Evolutionary conservation across 2,888 invertebrate species (phyloP).

Genomic region (Synergus umbraculus): DNA sequence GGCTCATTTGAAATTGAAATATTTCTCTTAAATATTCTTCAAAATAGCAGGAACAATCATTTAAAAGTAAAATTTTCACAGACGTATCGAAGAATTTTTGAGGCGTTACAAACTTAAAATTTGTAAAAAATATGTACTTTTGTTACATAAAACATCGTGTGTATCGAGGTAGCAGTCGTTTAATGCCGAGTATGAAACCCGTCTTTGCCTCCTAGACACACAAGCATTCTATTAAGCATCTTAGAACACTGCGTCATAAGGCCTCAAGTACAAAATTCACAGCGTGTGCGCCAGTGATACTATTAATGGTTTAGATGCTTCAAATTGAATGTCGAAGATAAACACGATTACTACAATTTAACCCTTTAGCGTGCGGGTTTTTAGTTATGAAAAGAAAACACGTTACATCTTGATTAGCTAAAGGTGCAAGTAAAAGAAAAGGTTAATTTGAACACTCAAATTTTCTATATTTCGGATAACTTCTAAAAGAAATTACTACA

Average conservation of each 20-base stretch:
- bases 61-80: not conserved
- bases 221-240: not conserved
- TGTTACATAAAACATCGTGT: too few species aligned
- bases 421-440: not conserved
- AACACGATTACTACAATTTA: slow-evolving; percentile 21
- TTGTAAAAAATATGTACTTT: too few species aligned
- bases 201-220: too few species aligned
- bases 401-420: not conserved
- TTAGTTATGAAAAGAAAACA: not conserved
- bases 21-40: not conserved
- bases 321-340: not conserved
- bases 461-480: not conserved
- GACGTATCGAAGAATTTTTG: not conserved
- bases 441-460: not conserved
- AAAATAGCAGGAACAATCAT: not conserved
- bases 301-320: not conserved
- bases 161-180: too few species aligned
- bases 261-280: not conserved
- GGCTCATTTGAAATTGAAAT: not conserved
- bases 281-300: not conserved
- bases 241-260: not conserved
- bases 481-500: not conserved
- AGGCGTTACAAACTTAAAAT: not conserved
- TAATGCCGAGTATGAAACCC: too few species aligned
- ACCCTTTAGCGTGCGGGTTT: slow-evolving; percentile 20